Evolutionary conservation across 2,797 vertebrate genomes (phyloP).

Genomic region (Manis javanica): DNA sequence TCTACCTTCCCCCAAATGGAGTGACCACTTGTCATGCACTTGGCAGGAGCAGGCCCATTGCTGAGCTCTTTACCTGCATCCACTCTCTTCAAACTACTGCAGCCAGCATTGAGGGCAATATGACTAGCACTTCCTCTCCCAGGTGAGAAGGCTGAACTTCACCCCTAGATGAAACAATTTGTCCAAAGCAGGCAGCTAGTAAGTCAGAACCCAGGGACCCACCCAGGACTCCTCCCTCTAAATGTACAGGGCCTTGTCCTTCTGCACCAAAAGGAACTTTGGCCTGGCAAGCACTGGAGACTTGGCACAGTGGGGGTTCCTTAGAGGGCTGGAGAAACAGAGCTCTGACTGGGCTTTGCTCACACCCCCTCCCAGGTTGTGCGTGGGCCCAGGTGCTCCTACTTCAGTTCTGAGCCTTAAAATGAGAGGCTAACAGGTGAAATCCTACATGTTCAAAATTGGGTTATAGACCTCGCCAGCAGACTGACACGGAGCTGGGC

Average conservation of each 20-base stretch:
- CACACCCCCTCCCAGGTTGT: neutral
- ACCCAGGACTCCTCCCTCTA: neutral
- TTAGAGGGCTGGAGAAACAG: neutral
- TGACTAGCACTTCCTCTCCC: neutral
- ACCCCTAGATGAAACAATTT: neutral
- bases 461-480: neutral
- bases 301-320: neutral
- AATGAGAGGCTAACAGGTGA: neutral
- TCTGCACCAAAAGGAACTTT: neutral
- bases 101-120: neutral
- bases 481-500: neutral
- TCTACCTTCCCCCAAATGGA: neutral
- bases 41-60: neutral
- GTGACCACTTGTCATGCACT: too few relatives aligned
- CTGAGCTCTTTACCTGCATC: neutral
- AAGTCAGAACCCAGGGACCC: neutral
- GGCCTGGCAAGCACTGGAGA: neutral
- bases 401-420: constrained; percentile 12
- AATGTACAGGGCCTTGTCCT: neutral
- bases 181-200: neutral
- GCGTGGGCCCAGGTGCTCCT: neutral
- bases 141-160: neutral
- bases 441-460: neutral
- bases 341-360: neutral
- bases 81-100: neutral